phyloP scores from a whole-genome alignment of 2,797 vertebrate genomes.

The Buphagus erythrorhynchus region DNA sequence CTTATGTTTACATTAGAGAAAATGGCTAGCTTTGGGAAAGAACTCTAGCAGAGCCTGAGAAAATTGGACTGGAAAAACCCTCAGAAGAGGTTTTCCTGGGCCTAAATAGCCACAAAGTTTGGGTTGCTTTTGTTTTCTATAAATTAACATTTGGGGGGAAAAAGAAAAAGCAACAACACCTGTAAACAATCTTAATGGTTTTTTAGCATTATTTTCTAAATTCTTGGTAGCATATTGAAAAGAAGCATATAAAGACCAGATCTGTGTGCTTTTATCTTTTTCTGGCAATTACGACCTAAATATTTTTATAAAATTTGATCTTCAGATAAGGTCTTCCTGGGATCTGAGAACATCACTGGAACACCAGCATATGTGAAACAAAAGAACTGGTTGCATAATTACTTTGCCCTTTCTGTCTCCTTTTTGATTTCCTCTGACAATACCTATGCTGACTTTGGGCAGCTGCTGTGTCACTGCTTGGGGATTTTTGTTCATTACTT shows the following conservation, averaged over 20 bases:
- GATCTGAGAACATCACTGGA: not conserved
- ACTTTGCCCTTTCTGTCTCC: not conserved
- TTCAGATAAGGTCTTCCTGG: not conserved
- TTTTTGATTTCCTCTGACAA: not conserved
- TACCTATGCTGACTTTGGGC: not conserved
- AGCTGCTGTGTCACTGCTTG: not conserved
- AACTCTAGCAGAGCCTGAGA: too few species aligned
- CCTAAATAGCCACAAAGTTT: too few species aligned
- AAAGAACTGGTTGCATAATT: not conserved
- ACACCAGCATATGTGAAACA: not conserved
- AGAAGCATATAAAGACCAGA: not conserved
- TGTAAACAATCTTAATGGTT: not conserved
- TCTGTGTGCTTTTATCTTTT: not conserved
- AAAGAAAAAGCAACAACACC: not conserved
- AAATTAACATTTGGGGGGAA: not conserved
- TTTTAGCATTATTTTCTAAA: not conserved
- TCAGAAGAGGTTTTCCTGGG: too few species aligned
- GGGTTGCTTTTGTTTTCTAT: not conserved
- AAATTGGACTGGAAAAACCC: too few species aligned
- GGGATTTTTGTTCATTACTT: not conserved
- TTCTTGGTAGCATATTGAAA: not conserved
- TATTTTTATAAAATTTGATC: not conserved
- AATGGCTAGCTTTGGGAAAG: too few species aligned
- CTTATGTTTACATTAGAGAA: too few species aligned
- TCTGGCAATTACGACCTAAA: not conserved